phyloP scores from a whole-genome alignment of 2,797 vertebrate species.

The Platyrinchus mystaceus region DNA sequence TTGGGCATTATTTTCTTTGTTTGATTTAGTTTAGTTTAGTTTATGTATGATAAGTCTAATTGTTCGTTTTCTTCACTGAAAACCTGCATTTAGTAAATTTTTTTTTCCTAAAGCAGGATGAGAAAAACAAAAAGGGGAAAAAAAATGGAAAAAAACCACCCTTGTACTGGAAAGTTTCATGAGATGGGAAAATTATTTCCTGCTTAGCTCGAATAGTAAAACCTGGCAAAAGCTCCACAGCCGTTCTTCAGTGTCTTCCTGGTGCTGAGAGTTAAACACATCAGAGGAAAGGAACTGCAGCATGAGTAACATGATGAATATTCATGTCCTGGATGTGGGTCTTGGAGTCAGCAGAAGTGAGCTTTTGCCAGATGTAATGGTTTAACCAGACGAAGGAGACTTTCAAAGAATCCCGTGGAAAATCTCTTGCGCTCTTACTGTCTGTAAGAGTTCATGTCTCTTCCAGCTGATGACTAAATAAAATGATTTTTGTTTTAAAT shows the following conservation, averaged over 20 bases:
- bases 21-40: not conserved
- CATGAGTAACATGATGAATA: slow-evolving; percentile 55
- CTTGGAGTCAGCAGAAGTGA: slow-evolving; percentile 50
- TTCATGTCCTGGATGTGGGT: slow-evolving; percentile 54
- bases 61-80: not conserved
- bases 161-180: not conserved
- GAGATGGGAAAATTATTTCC: not conserved
- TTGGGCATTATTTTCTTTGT: not conserved
- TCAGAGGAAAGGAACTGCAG: slow-evolving; percentile 29
- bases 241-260: slow-evolving; percentile 17
- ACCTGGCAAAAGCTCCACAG: slow-evolving; percentile 2
- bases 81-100: not conserved
- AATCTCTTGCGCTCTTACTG: not conserved
- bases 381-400: slow-evolving; percentile 4
- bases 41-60: not conserved
- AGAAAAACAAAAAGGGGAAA: not conserved
- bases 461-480: slow-evolving; percentile 34
- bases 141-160: accelerated
- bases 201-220: not conserved
- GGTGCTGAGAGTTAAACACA: slow-evolving; percentile 15
- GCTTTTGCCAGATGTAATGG: slow-evolving; percentile 41
- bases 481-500: not conserved
- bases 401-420: slow-evolving; percentile 50
- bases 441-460: not conserved
- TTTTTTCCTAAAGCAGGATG: not conserved